A percentile compares a stretch with the other conserved stretches of the same genome.
Evolutionary conservation across 2,113 vertebrate species (phyloP).

Genomic region (Notothenia rossii): DNA sequence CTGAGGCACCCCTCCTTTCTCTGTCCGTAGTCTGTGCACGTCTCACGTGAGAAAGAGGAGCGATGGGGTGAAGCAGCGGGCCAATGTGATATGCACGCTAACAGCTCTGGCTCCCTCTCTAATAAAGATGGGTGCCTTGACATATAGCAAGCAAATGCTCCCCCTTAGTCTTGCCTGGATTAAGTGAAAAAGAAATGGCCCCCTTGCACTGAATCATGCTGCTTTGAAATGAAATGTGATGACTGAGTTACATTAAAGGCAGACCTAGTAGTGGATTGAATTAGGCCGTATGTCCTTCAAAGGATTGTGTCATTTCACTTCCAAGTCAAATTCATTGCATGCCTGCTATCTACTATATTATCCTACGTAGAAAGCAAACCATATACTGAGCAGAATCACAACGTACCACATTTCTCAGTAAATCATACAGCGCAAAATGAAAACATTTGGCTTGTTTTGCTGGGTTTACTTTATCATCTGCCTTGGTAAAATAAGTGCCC

Average conservation of each 20-base stretch:
- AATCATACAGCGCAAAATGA: conserved; percentile 15
- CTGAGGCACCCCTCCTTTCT: conserved; percentile 5
- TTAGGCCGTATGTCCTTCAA: conserved; percentile 39
- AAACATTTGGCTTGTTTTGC: conserved; percentile 8
- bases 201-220: conserved; percentile 21
- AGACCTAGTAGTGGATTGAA: conserved; percentile 32
- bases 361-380: not conserved
- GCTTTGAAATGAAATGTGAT: conserved; percentile 45
- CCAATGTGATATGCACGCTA: conserved; percentile 44
- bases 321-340: conserved; percentile 31
- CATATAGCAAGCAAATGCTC: conserved; percentile 29
- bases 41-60: conserved; percentile 23
- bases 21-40: conserved; percentile 35
- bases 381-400: not conserved
- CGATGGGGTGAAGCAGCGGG: conserved; percentile 29
- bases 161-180: conserved; percentile 7
- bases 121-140: conserved; percentile 35
- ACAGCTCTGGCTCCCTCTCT: conserved; percentile 17
- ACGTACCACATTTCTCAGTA: not conserved
- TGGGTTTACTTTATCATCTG: conserved; percentile 16
- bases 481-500: conserved; percentile 1
- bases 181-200: conserved; percentile 14
- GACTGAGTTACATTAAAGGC: conserved; percentile 41
- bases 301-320: conserved; percentile 9
- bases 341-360: conserved; percentile 1